Evolutionary conservation across 1,140 invertebrate species (phyloP), one percentile per base, ranked within the genome.

Genomic region (Musca domestica): DNA sequence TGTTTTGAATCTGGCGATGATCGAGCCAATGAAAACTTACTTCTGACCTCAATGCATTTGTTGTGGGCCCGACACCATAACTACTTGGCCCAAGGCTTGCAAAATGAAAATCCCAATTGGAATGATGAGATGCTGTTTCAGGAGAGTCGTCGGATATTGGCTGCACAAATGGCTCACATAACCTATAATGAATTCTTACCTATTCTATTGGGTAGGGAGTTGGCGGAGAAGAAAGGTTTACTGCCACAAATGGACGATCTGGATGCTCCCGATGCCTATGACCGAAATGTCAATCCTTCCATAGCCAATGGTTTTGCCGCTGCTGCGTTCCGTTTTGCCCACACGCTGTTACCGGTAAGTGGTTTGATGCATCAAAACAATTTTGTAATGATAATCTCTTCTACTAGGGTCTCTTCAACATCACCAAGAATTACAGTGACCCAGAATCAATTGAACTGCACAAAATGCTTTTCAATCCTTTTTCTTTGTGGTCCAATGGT

Each of bases 291-390:
- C 4, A 89, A 99, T 83, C 88, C 96, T 0, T 86, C 88, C 0
- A 89, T 98, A 65, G 88, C 92, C 1, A 98, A 98, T 83, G 89
- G 88, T 74, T 99, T 99, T 85, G 92, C 96, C 0, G 87, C 94
- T 0, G 90, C 95, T 2, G 95, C 92, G 1, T 96, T 94, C 75
- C 84, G 95, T 66, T 98, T 98, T 76, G 96, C 95, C 0, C 96
- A 98, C 75, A 95, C 93, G 0, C 78, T 95, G 3, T 78, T 95
- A 66, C 88, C 90, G 71, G 84, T 87, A 80, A 83, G 76, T 74
- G 6, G 9, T 56, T 27, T n/a, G n/a, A n/a, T n/a, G n/a, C n/a
- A n/a, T n/a, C 30, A 41, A 23, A 66, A 10, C 46, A 23, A 9
- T 65, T n/a, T n/a, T n/a, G n/a, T n/a, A n/a, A n/a, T 65, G 20